A percentile compares a stretch with the other conserved stretches of the same genome.
Conservation (phyloP, 1,140 invertebrate species). For the Zaprionus vittiger region DNA sequence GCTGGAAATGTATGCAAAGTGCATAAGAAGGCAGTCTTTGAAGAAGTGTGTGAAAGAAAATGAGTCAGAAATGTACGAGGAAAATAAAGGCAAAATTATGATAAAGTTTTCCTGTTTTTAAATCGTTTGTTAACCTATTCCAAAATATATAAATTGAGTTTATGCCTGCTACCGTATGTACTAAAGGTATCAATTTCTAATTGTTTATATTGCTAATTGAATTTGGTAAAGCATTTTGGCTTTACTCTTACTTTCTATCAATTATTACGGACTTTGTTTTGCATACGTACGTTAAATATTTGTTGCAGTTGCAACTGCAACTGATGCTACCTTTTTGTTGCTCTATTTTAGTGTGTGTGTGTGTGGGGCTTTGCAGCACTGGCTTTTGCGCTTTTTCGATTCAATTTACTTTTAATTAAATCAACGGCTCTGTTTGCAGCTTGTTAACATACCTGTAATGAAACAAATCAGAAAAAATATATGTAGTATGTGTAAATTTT, state of each 20-base stretch:
- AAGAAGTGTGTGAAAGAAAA: conserved; percentile 30
- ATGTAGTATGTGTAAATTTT: conserved; percentile 38
- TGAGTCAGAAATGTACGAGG: not conserved
- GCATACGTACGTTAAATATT: conserved; percentile 19
- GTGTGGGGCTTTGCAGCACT: conserved; percentile 5
- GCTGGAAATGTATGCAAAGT: conserved; percentile 9
- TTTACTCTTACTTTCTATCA: conserved; percentile 23
- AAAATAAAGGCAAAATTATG: no score
- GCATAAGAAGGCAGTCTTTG: not conserved
- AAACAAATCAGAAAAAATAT: conserved; percentile 49
- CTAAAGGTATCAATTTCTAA: conserved; percentile 1
- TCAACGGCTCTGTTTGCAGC: conserved; percentile 51
- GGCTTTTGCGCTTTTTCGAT: conserved; percentile 40
- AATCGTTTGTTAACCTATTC: not conserved
- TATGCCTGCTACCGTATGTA: not conserved
- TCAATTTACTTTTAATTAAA: conserved; percentile 56
- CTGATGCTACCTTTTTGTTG: not conserved
- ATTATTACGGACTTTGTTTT: conserved; percentile 16
- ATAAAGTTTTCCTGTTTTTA: not conserved
- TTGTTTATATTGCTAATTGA: conserved; percentile 34
- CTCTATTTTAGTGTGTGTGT: not conserved
- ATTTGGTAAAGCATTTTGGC: conserved; percentile 13
- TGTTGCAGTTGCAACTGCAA: not conserved
- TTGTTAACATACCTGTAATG: conserved; percentile 67
- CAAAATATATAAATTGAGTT: not conserved